Evolutionary conservation across 1,140 invertebrate species (phyloP).

Genomic region (Whitmania pigra): DNA sequence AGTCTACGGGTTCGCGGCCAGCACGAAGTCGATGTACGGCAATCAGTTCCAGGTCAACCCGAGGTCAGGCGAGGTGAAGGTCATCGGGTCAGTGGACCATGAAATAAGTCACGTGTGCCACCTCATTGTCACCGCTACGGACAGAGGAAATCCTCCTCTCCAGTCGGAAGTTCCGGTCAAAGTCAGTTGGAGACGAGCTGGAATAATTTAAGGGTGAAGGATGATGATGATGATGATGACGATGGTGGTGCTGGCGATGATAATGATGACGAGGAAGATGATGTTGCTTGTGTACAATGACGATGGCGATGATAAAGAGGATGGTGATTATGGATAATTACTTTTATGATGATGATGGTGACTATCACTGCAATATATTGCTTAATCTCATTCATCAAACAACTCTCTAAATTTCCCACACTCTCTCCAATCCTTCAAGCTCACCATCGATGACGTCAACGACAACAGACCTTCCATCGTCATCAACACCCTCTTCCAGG

Average conservation of each 20-base stretch:
- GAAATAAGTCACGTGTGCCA: constrained; percentile 16
- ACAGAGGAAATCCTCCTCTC: constrained; percentile 17
- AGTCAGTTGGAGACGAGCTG: neutral
- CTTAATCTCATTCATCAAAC: neutral
- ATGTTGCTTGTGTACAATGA: too few relatives aligned
- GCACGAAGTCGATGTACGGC: constrained; percentile 6
- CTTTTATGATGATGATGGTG: too few relatives aligned
- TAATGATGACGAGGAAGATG: too few relatives aligned
- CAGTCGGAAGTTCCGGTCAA: constrained; percentile 17
- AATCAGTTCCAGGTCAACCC: constrained; percentile 20
- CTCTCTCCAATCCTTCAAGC: neutral
- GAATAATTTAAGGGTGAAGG: too few relatives aligned
- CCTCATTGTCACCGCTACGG: constrained; percentile 18
- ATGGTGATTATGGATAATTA: too few relatives aligned
- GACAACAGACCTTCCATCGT: constrained; percentile 22
- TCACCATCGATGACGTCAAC: constrained; percentile 23
- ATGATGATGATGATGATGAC: too few relatives aligned
- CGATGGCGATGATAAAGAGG: too few relatives aligned
- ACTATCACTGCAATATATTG: too few relatives aligned
- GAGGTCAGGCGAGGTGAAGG: constrained; percentile 21
- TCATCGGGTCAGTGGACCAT: constrained; percentile 21
- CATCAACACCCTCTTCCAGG: constrained; percentile 17
- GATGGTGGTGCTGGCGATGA: too few relatives aligned
- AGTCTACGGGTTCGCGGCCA: constrained; percentile 17
- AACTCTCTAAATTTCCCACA: neutral